A percentile compares a stretch with the other conserved stretches of the same genome.
Evolutionary conservation across 2,113 vertebrate species (phyloP).

Genomic region (Xenopus borealis): DNA sequence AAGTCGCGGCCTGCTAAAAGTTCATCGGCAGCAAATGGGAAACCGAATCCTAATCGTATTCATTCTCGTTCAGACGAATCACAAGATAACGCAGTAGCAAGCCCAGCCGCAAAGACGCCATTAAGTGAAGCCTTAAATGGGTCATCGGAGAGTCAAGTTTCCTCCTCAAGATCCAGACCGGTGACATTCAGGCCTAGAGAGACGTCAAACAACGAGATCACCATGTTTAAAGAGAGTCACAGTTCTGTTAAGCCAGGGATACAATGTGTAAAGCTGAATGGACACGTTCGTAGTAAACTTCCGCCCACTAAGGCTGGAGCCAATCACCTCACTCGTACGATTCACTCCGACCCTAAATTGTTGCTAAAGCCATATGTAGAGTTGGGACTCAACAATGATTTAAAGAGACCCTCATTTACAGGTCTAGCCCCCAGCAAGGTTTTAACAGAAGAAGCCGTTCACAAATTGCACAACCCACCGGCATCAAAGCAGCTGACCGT

Average conservation of each 20-base stretch:
- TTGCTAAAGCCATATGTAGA: slow-evolving; percentile 47
- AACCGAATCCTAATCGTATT: background rate
- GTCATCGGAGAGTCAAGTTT: background rate
- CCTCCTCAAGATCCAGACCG: background rate
- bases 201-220: background rate
- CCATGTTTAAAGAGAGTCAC: background rate
- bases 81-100: background rate
- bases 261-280: background rate
- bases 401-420: background rate
- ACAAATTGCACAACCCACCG: background rate
- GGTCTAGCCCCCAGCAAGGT: background rate
- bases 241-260: background rate
- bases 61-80: background rate
- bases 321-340: background rate
- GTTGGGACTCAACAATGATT: slow-evolving; percentile 13
- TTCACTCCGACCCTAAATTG: slow-evolving; percentile 44
- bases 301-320: background rate
- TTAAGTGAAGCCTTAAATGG: background rate
- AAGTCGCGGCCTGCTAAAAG: background rate
- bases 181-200: background rate
- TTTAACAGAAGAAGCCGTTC: background rate
- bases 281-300: background rate
- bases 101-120: background rate
- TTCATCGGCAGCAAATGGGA: background rate
- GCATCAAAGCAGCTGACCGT: background rate